Conservation (phyloP, 2,113 vertebrate species). For the Corydoras sp. region DNA sequence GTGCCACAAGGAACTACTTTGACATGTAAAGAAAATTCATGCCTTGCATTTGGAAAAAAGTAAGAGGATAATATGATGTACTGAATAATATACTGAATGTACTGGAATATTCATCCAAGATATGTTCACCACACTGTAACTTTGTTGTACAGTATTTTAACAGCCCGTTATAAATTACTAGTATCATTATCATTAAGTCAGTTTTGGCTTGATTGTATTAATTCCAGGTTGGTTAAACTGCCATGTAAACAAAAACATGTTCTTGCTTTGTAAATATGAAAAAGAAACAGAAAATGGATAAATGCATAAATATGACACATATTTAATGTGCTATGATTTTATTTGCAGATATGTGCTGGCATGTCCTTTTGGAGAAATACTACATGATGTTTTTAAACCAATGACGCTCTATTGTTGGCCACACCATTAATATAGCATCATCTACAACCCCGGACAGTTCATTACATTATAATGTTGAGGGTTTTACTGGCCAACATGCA, state of each 20-base stretch:
- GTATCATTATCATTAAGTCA: background rate
- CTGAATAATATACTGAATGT: no score
- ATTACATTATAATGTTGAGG: no score
- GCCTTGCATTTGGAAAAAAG: no score
- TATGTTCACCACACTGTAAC: no score
- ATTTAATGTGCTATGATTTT: background rate
- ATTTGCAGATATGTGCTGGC: background rate
- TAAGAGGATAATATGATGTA: no score
- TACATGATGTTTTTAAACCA: background rate
- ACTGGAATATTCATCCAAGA: no score
- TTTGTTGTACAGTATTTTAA: no score
- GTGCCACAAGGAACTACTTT: no score
- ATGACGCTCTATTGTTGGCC: background rate
- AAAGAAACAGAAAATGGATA: constrained; percentile 1
- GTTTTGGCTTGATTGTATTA: background rate
- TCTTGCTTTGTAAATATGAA: constrained; percentile 25
- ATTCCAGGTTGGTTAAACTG: background rate
- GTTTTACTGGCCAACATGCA: no score
- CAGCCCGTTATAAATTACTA: background rate
- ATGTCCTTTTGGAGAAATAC: background rate
- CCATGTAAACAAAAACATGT: background rate
- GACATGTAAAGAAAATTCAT: no score
- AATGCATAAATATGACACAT: background rate
- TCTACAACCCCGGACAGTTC: no score
- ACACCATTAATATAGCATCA: background rate